Base-by-base conservation (phyloP, 2,888 invertebrate genomes). In the Eupeodes luniger region DNA sequence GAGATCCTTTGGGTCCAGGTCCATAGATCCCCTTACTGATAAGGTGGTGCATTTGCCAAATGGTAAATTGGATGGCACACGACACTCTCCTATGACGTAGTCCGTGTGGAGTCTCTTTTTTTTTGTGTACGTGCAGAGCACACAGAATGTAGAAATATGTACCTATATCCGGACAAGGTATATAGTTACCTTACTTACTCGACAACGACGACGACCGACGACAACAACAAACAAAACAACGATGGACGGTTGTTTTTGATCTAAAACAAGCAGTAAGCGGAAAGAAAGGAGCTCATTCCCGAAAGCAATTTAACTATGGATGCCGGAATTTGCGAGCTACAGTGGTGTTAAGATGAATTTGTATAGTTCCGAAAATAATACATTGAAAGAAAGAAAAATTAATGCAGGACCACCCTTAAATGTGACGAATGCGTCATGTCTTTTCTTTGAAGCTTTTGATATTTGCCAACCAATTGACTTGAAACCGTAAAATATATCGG, bases 11-110 rank as follows among this genome's bases (percentile, higher is more conserved):
- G 77, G 74, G 77, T 88, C 81, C 88, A 85, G 81, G 79, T 10
- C 5, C 11, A 16, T 19, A 40, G 87, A 88, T 85, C 88, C 85
- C 78, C 85, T 88, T 78, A 85, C 81, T 88, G 88, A 88, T 88
- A 88, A 88, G 85, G 81, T 75, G 81, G 78, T 75, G 88, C 78
- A 88, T 88, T 88, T 88, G 88, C 85, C 88, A 85, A 85, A 88
- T 88, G 88, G 88, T 88, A 88, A 88, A 88, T 88, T 88, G 88
- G 88, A 85, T 88, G 88, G 88, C 88, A 88, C 88, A 88, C 88
- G 88, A 88, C 88, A 88, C 88, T 88, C 88, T 88, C 88, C 75
- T 78, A 88, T 88, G 88, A 88, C 81, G 85, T 85, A 75, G 84
- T 16, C 77, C 34, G n/a, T 69, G 69, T 36, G 40, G 59, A 70